Evolutionary conservation across 2,797 vertebrate species (phyloP).

Genomic region (Thunnus albacares): DNA sequence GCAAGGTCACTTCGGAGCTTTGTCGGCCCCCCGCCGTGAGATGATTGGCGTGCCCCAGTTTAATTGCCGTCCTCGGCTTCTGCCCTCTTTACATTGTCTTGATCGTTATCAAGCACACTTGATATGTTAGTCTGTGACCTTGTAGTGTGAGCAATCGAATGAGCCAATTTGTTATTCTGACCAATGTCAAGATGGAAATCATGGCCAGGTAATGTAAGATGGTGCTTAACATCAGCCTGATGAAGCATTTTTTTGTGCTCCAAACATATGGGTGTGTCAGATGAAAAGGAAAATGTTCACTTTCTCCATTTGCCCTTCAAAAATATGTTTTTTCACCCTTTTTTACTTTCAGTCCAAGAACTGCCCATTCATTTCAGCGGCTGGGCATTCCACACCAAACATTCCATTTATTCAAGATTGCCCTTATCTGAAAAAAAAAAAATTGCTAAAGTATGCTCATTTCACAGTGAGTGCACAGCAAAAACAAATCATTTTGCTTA

Average conservation of each 20-base stretch:
- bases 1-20: background rate
- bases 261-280: background rate
- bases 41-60: constrained; percentile 25
- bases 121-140: background rate
- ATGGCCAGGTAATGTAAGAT: background rate
- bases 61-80: constrained; percentile 2
- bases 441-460: background rate
- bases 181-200: background rate
- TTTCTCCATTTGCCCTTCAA: background rate
- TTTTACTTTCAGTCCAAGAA: background rate
- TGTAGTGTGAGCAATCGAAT: background rate
- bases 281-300: background rate
- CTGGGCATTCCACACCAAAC: background rate
- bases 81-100: constrained; percentile 3
- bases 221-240: background rate
- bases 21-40: background rate
- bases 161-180: background rate
- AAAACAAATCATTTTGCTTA: constrained; percentile 13
- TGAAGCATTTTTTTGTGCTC: background rate
- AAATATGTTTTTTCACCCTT: background rate
- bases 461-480: constrained; percentile 16
- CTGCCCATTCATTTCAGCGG: background rate
- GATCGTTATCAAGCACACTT: background rate
- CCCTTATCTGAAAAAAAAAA: background rate
- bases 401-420: background rate